Base-by-base conservation (phyloP, 2,888 invertebrate genomes). In the Tenthredo scrophulariae region DNA sequence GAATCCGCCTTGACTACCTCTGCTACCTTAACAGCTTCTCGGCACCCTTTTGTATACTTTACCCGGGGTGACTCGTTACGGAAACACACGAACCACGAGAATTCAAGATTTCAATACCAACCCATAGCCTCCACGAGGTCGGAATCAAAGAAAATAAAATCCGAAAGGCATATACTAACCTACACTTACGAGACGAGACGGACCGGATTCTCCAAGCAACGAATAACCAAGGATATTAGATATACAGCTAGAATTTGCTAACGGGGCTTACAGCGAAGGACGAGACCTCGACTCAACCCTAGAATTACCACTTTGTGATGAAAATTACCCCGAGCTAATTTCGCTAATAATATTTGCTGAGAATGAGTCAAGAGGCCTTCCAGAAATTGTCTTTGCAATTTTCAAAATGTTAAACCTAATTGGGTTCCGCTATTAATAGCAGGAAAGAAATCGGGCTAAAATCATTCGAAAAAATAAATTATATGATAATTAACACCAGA, bases 31-130 rank as follows among this genome's bases (percentile, higher is more conserved):
- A 79, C 79, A 18, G 79, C 54, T 79, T 22, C 54, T 79, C 54
- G 58, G 58, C 50, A 79, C 79, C 58, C 79, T 79, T 79, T 79
- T 79, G 79, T 79, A 54, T 58, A 79, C 79, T 79, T 79, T 58
- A 37, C 79, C 79, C 18, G 10, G 33, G 40, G 26, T 79, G 15
- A 54, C 79, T 79, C 79, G 79, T 79, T 79, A 79, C 79, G 79
- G 58, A 58, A 79, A 79, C 37, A 33, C 33, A 50, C 54, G 79
- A 79, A 79, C 79, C 79, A 79, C 79, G 79, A 79, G 37, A 79
- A 54, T 54, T 79, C 79, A 37, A 79, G 79, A 79, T 54, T 79
- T 54, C 54, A 79, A 79, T 29, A 79, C 33, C 33, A 18, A 50
- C 79, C 9, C 54, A 22, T 4, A 74, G 10, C 40, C 5, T 15